Percentiles rank a stretch among this genome's conserved stretches.
These are phyloP conservation scores for Erpobdella octoculata DNA, from an alignment of 2,888 invertebrate genomes.

Conservation along the genomic window DNA sequence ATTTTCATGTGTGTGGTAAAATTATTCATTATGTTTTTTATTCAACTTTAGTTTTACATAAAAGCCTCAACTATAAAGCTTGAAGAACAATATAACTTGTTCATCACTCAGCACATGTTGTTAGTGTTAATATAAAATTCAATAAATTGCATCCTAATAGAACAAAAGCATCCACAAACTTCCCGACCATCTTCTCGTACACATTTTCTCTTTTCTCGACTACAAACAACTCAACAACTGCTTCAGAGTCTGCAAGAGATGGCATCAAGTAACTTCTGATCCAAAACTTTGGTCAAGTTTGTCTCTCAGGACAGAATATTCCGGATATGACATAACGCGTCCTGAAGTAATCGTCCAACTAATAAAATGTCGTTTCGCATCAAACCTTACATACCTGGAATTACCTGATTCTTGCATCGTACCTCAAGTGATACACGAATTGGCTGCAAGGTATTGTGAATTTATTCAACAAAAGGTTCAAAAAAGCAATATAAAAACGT, in stretches of 20 bases:
- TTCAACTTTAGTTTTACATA: too few species aligned
- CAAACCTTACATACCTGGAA: conserved; percentile 46
- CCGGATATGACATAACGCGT: conserved; percentile 71
- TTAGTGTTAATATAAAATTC: neutral
- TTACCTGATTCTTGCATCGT: conserved; percentile 91
- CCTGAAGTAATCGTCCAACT: conserved; percentile 79
- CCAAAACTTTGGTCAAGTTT: conserved; percentile 89
- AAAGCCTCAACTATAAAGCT: too few species aligned
- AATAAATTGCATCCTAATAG: conserved; percentile 24
- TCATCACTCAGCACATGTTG: too few species aligned
- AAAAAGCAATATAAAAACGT: too few species aligned
- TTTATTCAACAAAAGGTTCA: too few species aligned
- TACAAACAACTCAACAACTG: conserved; percentile 86
- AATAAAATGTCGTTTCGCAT: conserved; percentile 59
- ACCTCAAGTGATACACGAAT: conserved; percentile 87
- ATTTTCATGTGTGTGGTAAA: too few species aligned
- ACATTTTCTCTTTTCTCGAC: conserved; percentile 84
- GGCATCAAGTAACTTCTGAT: conserved; percentile 90
- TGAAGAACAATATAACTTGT: neutral
- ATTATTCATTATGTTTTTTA: too few species aligned
- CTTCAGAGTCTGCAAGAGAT: conserved; percentile 87
- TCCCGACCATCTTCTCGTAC: conserved; percentile 88
- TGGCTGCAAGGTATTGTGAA: conserved; percentile 61
- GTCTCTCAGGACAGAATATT: conserved; percentile 88
- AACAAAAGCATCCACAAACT: conserved; percentile 53